Conservation (phyloP, 2,888 invertebrate species). For the Coelopa pilipes region DNA sequence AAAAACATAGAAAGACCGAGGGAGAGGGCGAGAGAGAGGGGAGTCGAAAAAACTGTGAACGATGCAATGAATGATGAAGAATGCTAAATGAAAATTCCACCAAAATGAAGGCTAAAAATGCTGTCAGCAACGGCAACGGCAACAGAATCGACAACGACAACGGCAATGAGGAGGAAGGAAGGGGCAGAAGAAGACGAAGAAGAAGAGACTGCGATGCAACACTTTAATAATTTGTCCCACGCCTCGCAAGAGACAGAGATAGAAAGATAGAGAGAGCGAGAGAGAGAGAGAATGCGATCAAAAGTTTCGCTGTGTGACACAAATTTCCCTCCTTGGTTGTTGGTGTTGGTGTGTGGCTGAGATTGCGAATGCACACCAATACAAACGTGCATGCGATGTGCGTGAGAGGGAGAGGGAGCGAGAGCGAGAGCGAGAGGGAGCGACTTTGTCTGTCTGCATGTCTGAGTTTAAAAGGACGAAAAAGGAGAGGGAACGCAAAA, state of each 20-base stretch:
- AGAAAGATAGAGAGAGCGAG: not conserved
- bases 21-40: too few relatives aligned
- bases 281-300: not conserved
- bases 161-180: not conserved
- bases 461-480: not conserved
- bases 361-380: too few relatives aligned
- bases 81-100: not conserved
- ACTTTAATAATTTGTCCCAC: conserved; percentile 12
- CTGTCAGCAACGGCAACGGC: too few relatives aligned
- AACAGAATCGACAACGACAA: too few relatives aligned
- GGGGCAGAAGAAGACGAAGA: not conserved
- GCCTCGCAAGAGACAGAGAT: not conserved
- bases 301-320: conserved; percentile 35
- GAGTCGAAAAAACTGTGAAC: too few relatives aligned
- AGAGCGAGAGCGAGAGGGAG: too few relatives aligned
- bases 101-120: not conserved
- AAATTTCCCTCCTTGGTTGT: conserved; percentile 24
- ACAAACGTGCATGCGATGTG: too few relatives aligned
- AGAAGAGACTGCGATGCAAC: conserved; percentile 15
- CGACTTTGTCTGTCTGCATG: not conserved
- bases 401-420: too few relatives aligned
- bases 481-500: not conserved
- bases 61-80: too few relatives aligned
- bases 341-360: not conserved
- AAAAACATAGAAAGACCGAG: too few relatives aligned